Evolutionary conservation across 2,888 invertebrate species (phyloP).

Genomic region (Mamestra brassicae): DNA sequence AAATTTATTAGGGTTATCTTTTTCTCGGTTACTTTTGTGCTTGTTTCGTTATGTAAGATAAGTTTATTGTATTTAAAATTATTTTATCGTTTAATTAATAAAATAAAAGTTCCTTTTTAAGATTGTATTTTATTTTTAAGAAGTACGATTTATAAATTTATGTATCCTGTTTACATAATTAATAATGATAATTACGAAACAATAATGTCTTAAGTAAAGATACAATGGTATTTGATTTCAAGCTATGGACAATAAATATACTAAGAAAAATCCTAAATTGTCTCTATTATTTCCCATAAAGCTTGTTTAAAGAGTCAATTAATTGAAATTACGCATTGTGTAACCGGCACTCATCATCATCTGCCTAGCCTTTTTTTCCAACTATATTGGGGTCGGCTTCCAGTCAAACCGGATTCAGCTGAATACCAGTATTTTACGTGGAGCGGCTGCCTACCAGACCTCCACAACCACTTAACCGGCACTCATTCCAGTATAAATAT

Average conservation of each 20-base stretch:
- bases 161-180: background rate
- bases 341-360: too few species aligned
- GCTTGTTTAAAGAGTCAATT: background rate
- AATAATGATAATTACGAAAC: background rate
- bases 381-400: too few species aligned
- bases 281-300: background rate
- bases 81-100: conserved; percentile 23
- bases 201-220: background rate
- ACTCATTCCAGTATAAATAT: too few species aligned
- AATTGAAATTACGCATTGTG: too few species aligned
- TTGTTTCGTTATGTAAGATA: conserved; percentile 5
- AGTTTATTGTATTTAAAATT: conserved; percentile 21
- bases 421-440: too few species aligned
- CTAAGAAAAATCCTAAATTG: background rate
- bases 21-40: conserved; percentile 15
- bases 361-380: too few species aligned
- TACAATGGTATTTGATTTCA: background rate
- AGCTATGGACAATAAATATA: background rate
- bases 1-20: background rate
- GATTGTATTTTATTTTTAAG: conserved; percentile 26
- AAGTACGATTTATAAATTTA: background rate
- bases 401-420: too few species aligned
- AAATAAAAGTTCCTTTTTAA: conserved; percentile 40
- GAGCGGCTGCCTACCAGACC: too few species aligned
- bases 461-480: too few species aligned